phyloP scores from a whole-genome alignment of 2,888 invertebrate species.

The Acrobasis repandana region DNA sequence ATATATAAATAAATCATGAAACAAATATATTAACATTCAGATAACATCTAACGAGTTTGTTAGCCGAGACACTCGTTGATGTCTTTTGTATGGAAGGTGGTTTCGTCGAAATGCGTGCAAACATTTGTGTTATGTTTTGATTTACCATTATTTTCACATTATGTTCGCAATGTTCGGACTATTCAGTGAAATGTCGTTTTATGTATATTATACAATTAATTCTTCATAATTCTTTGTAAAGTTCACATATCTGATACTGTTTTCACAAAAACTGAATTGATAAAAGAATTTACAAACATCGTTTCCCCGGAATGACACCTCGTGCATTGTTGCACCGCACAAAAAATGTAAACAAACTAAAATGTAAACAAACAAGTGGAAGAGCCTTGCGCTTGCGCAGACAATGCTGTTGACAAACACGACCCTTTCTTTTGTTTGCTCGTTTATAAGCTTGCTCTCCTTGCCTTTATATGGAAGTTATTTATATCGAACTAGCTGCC shows the following conservation, averaged over 20 bases:
- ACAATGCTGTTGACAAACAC: constrained; percentile 17
- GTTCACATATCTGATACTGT: too few species aligned
- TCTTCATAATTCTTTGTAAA: too few species aligned
- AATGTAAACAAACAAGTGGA: constrained; percentile 6
- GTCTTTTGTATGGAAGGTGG: constrained; percentile 34
- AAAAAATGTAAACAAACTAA: constrained; percentile 20
- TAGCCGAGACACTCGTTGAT: constrained; percentile 32
- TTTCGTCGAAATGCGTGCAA: not conserved
- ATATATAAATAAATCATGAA: too few species aligned
- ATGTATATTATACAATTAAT: too few species aligned
- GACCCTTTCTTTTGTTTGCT: not conserved
- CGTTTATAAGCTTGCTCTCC: not conserved
- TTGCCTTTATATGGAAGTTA: not conserved
- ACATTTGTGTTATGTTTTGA: not conserved
- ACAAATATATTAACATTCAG: not conserved
- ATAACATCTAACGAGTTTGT: not conserved
- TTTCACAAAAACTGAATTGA: too few species aligned
- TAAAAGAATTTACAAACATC: constrained; percentile 4
- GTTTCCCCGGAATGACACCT: not conserved
- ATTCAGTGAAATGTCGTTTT: too few species aligned
- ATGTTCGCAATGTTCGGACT: not conserved
- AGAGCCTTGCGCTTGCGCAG: not conserved
- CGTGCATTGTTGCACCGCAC: constrained; percentile 16
- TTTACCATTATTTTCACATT: not conserved
- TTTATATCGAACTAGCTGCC: not conserved